Conservation (phyloP, 2,888 invertebrate species). For the Mythimna loreyi region DNA sequence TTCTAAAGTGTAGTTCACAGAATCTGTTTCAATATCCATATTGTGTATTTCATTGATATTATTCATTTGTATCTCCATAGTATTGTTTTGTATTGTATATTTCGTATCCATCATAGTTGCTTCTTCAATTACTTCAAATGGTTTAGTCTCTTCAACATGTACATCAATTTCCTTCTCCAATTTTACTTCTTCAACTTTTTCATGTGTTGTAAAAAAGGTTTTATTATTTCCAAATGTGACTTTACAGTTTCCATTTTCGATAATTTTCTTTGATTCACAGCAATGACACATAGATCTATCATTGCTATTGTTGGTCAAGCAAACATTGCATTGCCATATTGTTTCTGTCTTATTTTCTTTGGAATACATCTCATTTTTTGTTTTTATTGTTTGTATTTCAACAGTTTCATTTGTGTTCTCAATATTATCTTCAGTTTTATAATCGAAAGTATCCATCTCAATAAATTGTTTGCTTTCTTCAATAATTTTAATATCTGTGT, state of each 20-base stretch:
- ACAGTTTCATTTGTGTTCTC: not conserved
- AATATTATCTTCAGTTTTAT: not conserved
- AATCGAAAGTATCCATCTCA: not conserved
- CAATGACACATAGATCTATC: slow-evolving; percentile 72
- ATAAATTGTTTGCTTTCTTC: not conserved
- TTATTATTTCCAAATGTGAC: slow-evolving; percentile 57
- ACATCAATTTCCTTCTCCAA: not conserved
- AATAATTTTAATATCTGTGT: slow-evolving; percentile 14
- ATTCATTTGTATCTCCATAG: slow-evolving; percentile 26
- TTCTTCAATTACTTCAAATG: slow-evolving; percentile 17
- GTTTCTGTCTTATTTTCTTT: slow-evolving; percentile 12
- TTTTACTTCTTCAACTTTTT: not conserved
- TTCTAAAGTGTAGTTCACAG: not conserved
- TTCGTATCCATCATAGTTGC: slow-evolving; percentile 17
- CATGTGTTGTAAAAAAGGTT: slow-evolving; percentile 9
- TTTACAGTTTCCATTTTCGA: slow-evolving; percentile 45
- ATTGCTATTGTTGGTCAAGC: slow-evolving; percentile 69
- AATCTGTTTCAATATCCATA: slow-evolving; percentile 47
- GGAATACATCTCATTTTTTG: not conserved
- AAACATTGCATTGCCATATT: slow-evolving; percentile 76
- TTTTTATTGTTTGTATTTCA: not conserved
- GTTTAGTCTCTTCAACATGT: not conserved
- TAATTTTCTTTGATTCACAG: slow-evolving; percentile 69
- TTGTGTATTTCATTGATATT: slow-evolving; percentile 36
- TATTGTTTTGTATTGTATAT: slow-evolving; percentile 15